A percentile compares a stretch with the other conserved stretches of the same genome.
phyloP scores from a whole-genome alignment of 2,797 vertebrate species.

The Helicolenus hilgendorfi region DNA sequence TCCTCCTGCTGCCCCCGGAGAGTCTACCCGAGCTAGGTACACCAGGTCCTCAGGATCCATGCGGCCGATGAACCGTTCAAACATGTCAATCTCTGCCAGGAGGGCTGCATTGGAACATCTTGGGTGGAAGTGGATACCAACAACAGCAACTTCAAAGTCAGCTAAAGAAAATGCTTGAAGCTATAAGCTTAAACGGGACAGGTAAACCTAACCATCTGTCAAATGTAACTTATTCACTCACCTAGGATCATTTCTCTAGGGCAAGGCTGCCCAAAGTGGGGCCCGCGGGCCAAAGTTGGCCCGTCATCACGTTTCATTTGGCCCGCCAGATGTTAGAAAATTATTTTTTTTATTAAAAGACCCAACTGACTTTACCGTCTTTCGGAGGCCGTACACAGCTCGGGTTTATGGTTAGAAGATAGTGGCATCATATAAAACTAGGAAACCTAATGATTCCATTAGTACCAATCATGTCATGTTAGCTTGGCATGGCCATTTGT shows the following conservation, averaged over 20 bases:
- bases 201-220: background rate
- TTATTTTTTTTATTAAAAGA: too few species aligned
- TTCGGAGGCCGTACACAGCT: too few species aligned
- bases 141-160: background rate
- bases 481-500: too few species aligned
- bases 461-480: too few species aligned
- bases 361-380: too few species aligned
- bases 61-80: constrained; percentile 62
- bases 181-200: background rate
- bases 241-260: background rate
- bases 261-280: too few species aligned
- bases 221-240: background rate
- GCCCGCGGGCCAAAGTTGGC: too few species aligned
- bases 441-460: too few species aligned
- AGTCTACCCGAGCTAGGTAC: background rate
- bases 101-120: constrained; percentile 61
- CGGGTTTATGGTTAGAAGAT: too few species aligned
- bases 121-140: background rate
- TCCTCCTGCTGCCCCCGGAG: background rate
- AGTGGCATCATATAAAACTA: too few species aligned
- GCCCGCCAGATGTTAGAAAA: too few species aligned
- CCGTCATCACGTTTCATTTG: too few species aligned
- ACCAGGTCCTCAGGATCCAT: constrained; percentile 39
- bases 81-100: constrained; percentile 69
- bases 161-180: background rate